Evolutionary conservation across 2,113 vertebrate genomes (phyloP).

Genomic region (Elephas maximus): DNA sequence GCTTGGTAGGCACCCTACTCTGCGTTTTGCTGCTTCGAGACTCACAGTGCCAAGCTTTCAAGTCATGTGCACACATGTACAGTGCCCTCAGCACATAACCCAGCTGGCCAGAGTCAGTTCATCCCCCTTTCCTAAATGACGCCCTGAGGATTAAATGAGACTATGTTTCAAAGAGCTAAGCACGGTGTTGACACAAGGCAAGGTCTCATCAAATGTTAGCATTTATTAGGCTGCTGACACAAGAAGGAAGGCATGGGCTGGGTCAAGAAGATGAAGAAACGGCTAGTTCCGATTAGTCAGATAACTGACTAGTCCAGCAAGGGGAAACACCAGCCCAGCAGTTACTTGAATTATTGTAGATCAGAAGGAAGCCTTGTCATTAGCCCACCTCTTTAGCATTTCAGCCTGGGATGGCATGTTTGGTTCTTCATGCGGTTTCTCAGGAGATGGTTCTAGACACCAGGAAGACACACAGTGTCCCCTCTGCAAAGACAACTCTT

Average conservation of each 20-base stretch:
- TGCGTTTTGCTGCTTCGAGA: background rate
- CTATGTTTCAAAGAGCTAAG: background rate
- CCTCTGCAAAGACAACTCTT: background rate
- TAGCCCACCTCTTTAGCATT: background rate
- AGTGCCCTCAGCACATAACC: background rate
- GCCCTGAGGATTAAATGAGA: background rate
- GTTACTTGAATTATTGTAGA: too few species aligned
- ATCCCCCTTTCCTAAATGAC: background rate
- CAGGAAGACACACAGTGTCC: background rate
- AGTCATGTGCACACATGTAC: background rate
- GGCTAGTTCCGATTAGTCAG: background rate
- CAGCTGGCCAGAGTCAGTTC: background rate
- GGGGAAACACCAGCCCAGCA: background rate
- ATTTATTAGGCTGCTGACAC: background rate
- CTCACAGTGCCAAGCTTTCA: background rate
- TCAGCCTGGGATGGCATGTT: background rate
- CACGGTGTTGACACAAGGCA: background rate
- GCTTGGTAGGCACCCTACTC: background rate
- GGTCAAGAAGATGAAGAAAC: background rate
- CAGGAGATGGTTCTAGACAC: background rate
- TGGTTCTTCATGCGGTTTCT: background rate
- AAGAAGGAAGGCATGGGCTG: background rate
- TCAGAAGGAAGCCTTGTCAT: background rate
- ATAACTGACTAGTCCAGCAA: background rate
- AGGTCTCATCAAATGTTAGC: background rate